Evolutionary conservation across 2,113 vertebrate species (phyloP).

Genomic region (Carassius gibelio): DNA sequence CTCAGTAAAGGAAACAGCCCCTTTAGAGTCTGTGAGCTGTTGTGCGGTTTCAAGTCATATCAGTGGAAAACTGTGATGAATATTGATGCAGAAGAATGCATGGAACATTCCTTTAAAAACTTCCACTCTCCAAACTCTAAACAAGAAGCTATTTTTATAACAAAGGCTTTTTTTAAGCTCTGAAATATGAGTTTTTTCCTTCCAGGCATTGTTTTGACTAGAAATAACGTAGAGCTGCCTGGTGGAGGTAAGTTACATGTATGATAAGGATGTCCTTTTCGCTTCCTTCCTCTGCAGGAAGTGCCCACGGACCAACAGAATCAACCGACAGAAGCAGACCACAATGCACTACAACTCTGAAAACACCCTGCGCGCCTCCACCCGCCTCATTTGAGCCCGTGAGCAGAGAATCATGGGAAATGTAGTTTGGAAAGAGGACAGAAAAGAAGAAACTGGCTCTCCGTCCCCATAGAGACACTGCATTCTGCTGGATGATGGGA

Average conservation of each 20-base stretch:
- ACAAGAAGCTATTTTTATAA: background rate
- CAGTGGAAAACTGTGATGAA: background rate
- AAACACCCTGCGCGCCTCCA: constrained; percentile 98
- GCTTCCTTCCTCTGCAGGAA: constrained; percentile 79
- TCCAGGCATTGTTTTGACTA: background rate
- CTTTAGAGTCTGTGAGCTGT: background rate
- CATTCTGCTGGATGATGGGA: constrained; percentile 49
- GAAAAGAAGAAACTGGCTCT: constrained; percentile 26
- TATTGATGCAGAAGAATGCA: background rate
- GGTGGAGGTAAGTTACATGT: background rate
- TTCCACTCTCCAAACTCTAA: background rate
- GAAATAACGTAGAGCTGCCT: background rate
- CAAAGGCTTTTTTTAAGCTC: background rate
- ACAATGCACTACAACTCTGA: constrained; percentile 99
- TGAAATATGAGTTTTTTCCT: background rate
- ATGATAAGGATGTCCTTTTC: background rate
- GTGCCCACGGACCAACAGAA: constrained; percentile 97
- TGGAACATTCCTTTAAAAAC: background rate
- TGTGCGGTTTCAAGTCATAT: background rate
- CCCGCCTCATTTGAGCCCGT: constrained; percentile 92
- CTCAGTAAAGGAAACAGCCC: background rate
- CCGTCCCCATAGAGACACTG: constrained; percentile 30
- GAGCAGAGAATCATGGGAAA: constrained; percentile 54
- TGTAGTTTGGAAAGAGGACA: constrained; percentile 37
- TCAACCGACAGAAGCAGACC: constrained; percentile 99